These are phyloP conservation scores for Forpus xanthops DNA, from an alignment of 2,797 vertebrate genomes.

Conservation along the genomic window DNA sequence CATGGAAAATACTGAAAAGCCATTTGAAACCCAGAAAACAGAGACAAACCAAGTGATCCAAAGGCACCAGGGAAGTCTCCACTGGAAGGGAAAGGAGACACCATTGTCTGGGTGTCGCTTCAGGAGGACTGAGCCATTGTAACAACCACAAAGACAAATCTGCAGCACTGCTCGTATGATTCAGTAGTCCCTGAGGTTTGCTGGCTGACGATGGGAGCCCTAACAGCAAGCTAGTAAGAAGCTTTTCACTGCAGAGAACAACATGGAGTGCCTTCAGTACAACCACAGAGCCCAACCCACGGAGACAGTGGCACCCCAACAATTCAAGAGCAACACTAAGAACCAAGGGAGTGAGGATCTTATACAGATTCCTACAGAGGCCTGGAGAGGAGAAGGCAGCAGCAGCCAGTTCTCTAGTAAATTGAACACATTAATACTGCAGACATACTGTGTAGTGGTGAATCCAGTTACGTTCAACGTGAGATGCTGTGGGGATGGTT, in stretches of 20 bases:
- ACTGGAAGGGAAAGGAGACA: background rate
- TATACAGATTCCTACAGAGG: background rate
- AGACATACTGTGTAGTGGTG: rapidly evolving
- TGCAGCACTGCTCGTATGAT: background rate
- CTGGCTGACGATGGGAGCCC: background rate
- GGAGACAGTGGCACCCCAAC: background rate
- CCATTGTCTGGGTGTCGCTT: background rate
- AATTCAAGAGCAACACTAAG: rapidly evolving
- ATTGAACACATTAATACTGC: rapidly evolving
- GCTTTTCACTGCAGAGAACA: background rate
- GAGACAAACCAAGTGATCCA: background rate
- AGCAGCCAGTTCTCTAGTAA: background rate
- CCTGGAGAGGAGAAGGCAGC: background rate
- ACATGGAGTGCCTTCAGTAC: background rate
- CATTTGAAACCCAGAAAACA: background rate
- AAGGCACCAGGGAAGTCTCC: background rate
- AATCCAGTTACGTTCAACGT: rapidly evolving
- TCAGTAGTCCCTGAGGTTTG: background rate
- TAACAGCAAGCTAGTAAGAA: background rate
- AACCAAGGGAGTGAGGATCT: background rate
- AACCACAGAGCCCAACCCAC: background rate
- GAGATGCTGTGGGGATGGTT: background rate
- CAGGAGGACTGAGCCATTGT: background rate
- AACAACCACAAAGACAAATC: background rate
- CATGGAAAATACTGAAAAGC: background rate